A percentile compares a stretch with the other conserved stretches of the same genome.
Conservation (phyloP, 2,888 invertebrate genomes). For the Drosophila subquinaria region DNA sequence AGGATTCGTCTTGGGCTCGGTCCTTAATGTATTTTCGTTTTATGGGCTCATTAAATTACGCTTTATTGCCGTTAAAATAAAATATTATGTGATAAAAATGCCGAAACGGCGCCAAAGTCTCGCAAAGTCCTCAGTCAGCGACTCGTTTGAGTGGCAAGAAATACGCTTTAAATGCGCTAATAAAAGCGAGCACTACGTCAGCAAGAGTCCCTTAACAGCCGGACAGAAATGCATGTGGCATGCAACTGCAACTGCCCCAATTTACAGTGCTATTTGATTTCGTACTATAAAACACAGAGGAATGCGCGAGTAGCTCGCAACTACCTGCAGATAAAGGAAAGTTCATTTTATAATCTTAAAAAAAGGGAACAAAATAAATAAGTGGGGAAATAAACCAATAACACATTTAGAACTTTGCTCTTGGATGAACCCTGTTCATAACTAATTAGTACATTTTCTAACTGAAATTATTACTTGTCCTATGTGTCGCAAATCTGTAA, state of each 20-base stretch:
- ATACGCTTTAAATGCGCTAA: slow-evolving; percentile 65
- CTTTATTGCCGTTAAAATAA: slow-evolving; percentile 83
- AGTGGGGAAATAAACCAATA: too few relatives aligned
- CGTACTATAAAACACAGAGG: slow-evolving; percentile 6
- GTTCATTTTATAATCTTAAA: background rate
- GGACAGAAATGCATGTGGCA: slow-evolving; percentile 4
- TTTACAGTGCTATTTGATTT: background rate
- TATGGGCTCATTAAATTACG: slow-evolving; percentile 83
- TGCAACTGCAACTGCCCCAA: slow-evolving; percentile 24
- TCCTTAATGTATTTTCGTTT: slow-evolving; percentile 79
- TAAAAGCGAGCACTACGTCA: slow-evolving; percentile 45
- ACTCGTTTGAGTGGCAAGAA: slow-evolving; percentile 30
- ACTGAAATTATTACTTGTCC: too few relatives aligned
- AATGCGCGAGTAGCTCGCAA: slow-evolving; percentile 3
- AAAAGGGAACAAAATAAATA: background rate
- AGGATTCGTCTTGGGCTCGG: slow-evolving; percentile 23
- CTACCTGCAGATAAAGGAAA: slow-evolving; percentile 24
- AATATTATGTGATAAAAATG: slow-evolving; percentile 82
- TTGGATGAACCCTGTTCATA: background rate
- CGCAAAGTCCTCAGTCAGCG: slow-evolving; percentile 13
- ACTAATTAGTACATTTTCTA: background rate
- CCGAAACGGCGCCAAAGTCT: slow-evolving; percentile 47
- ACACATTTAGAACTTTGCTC: too few relatives aligned
- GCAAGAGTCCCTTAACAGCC: slow-evolving; percentile 1
- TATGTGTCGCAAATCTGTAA: too few relatives aligned